Evolutionary conservation across 2,113 vertebrate genomes (phyloP).

Genomic region (Hippolais icterina): DNA sequence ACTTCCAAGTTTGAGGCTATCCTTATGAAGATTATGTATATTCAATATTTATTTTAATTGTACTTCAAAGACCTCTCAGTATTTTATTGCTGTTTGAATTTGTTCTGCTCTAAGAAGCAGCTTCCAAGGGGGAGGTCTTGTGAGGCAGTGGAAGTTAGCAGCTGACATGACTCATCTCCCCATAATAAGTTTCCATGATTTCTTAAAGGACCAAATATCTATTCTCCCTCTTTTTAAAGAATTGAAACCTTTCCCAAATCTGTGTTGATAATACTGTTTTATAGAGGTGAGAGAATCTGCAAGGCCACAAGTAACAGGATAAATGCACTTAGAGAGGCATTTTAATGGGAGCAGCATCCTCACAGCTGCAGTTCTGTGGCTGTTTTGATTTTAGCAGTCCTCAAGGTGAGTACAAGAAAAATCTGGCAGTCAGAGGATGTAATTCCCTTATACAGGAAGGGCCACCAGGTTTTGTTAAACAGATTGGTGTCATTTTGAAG

Average conservation of each 20-base stretch:
- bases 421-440: background rate
- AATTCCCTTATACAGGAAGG: background rate
- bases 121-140: background rate
- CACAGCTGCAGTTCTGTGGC: background rate
- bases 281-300: background rate
- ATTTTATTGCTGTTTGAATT: background rate
- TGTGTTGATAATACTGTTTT: background rate
- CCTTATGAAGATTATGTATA: background rate
- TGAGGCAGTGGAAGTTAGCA: background rate
- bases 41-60: background rate
- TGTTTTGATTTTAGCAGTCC: background rate
- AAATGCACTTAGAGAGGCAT: background rate
- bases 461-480: background rate
- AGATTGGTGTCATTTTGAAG: background rate
- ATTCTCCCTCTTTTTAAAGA: background rate
- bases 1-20: background rate
- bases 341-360: background rate
- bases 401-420: background rate
- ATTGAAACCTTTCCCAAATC: background rate
- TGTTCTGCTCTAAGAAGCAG: background rate
- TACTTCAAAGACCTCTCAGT: background rate
- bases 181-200: background rate
- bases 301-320: background rate
- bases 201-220: background rate
- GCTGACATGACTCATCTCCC: background rate